Conservation (phyloP, 2,888 invertebrate genomes). For the Nemoura dubitans region DNA sequence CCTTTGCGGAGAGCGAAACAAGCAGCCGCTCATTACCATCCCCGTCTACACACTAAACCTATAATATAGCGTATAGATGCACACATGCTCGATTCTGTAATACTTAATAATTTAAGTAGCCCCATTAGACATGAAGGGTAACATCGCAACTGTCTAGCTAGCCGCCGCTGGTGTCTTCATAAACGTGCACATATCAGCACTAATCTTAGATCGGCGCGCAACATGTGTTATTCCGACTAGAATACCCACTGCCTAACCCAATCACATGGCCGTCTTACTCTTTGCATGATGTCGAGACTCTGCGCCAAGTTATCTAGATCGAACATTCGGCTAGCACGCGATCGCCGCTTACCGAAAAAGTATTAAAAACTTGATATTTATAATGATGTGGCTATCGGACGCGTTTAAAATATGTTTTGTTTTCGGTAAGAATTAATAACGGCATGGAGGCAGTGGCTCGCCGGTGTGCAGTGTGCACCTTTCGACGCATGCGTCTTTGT, state of each 20-base stretch:
- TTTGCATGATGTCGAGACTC: not conserved
- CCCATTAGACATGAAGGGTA: no score
- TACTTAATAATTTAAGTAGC: no score
- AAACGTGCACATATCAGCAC: not conserved
- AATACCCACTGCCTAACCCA: no score
- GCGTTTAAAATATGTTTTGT: not conserved
- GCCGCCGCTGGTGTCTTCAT: no score
- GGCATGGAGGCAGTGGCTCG: not conserved
- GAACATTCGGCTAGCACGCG: not conserved
- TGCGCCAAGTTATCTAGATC: not conserved
- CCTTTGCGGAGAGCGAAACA: no score
- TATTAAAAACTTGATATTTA: not conserved
- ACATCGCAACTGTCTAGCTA: no score
- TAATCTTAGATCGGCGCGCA: not conserved
- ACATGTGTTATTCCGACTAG: not conserved
- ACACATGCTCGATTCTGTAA: no score
- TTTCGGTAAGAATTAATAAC: not conserved
- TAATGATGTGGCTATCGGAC: not conserved
- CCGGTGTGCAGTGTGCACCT: no score
- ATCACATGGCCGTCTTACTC: not conserved
- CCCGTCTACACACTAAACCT: no score
- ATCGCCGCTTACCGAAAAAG: not conserved
- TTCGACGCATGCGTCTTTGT: not conserved
- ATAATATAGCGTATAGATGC: no score
- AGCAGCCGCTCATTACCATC: no score